Evolutionary conservation across 2,888 invertebrate species (phyloP).

Genomic region (Athalia rosae): DNA sequence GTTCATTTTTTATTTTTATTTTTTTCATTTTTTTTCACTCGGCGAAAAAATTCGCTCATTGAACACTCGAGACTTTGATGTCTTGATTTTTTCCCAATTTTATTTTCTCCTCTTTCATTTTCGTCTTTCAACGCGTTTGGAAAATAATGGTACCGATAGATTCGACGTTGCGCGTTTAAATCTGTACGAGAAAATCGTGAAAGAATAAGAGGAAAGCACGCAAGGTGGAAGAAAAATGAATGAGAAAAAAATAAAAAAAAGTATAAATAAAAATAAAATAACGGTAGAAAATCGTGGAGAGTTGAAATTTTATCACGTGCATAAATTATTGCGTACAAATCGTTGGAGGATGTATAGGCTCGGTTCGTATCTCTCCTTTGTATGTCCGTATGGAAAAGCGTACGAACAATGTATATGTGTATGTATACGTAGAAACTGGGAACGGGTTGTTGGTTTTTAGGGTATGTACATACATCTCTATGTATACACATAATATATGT

Average conservation of each 20-base stretch:
- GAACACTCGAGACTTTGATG: too few relatives aligned
- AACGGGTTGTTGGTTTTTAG: neutral
- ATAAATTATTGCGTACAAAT: conserved; percentile 46
- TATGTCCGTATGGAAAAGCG: neutral
- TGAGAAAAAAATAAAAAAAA: conserved; percentile 1
- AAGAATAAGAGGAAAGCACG: conserved; percentile 39
- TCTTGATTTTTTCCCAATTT: too few relatives aligned
- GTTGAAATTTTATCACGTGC: conserved; percentile 46
- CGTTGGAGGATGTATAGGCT: neutral
- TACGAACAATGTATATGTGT: neutral
- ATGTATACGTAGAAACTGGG: neutral
- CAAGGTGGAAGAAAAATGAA: neutral
- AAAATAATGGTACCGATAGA: conserved; percentile 44
- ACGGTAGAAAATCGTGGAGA: conserved; percentile 4
- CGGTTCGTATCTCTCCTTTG: neutral
- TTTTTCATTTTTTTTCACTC: too few relatives aligned
- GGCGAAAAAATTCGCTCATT: too few relatives aligned
- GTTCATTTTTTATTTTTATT: too few relatives aligned
- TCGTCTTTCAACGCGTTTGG: conserved; percentile 26
- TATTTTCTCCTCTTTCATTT: neutral
- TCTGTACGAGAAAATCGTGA: conserved; percentile 44
- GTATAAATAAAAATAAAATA: conserved; percentile 20
- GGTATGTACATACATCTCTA: conserved; percentile 4
- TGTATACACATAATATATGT: neutral
- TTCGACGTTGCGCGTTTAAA: conserved; percentile 39